These are phyloP conservation scores for Onthophagus sagittarius DNA, from an alignment of 2,888 invertebrate species.

Conservation along the genomic window DNA sequence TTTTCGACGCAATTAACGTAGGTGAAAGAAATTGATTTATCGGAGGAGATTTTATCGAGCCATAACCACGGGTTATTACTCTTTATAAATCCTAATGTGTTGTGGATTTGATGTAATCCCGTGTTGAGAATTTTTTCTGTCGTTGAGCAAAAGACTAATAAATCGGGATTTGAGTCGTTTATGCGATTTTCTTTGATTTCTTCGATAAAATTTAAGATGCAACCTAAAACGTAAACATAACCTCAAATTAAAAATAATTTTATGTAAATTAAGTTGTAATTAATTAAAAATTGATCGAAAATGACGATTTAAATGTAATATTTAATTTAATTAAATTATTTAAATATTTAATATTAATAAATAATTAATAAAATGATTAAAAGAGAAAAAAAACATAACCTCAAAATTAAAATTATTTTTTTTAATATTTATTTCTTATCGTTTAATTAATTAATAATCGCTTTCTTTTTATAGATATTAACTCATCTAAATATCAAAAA, in stretches of 20 bases:
- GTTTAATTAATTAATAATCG: too few species aligned
- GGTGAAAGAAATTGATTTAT: constrained; percentile 36
- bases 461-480: too few species aligned
- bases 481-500: neutral
- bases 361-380: too few species aligned
- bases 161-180: constrained; percentile 50
- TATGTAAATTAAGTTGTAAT: too few species aligned
- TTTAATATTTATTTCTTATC: too few species aligned
- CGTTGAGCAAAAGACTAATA: constrained; percentile 52
- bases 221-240: constrained; percentile 39
- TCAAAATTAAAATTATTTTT: neutral
- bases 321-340: too few species aligned
- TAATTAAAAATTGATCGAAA: too few species aligned
- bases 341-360: too few species aligned
- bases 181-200: constrained; percentile 35
- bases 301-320: too few species aligned
- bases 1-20: constrained; percentile 50
- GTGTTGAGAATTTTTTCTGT: constrained; percentile 55
- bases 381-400: constrained; percentile 3
- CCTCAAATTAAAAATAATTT: constrained; percentile 13
- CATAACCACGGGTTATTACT: constrained; percentile 53
- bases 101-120: constrained; percentile 50
- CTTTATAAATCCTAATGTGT: constrained; percentile 46
- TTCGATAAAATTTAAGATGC: constrained; percentile 46
- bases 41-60: constrained; percentile 51